phyloP scores from a whole-genome alignment of 2,113 vertebrate species.

The Meleagris gallopavo region DNA sequence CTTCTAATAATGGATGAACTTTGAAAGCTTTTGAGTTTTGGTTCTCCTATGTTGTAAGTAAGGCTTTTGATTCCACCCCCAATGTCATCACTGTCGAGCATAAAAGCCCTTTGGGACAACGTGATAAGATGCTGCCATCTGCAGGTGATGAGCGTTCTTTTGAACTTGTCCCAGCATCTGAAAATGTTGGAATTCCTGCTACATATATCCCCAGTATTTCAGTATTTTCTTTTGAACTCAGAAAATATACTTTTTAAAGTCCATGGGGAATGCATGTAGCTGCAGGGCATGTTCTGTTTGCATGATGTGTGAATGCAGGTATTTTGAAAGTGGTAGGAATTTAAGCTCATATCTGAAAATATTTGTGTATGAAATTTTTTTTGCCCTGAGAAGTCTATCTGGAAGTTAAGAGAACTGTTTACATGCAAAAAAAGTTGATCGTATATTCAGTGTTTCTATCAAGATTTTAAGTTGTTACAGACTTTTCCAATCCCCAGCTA shows the following conservation, averaged over 20 bases:
- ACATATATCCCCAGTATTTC: neutral
- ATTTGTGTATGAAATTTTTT: neutral
- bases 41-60: neutral
- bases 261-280: neutral
- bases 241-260: neutral
- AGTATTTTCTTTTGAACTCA: neutral
- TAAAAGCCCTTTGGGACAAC: neutral
- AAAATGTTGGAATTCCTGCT: neutral
- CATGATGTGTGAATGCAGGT: neutral
- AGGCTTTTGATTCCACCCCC: fast-evolving
- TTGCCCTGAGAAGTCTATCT: neutral
- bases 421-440: fast-evolving
- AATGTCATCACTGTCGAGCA: fast-evolving
- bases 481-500: neutral
- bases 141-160: neutral
- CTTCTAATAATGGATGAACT: neutral
- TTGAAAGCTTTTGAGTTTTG: neutral
- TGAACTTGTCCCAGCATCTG: fast-evolving
- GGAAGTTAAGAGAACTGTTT: neutral
- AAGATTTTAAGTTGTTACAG: neutral
- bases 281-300: neutral
- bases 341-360: neutral
- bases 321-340: neutral
- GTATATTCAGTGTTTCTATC: neutral
- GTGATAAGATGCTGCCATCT: constrained; percentile 42